Base-by-base conservation (phyloP, 2,888 invertebrate species). In the Torymus aiolomorphi region DNA sequence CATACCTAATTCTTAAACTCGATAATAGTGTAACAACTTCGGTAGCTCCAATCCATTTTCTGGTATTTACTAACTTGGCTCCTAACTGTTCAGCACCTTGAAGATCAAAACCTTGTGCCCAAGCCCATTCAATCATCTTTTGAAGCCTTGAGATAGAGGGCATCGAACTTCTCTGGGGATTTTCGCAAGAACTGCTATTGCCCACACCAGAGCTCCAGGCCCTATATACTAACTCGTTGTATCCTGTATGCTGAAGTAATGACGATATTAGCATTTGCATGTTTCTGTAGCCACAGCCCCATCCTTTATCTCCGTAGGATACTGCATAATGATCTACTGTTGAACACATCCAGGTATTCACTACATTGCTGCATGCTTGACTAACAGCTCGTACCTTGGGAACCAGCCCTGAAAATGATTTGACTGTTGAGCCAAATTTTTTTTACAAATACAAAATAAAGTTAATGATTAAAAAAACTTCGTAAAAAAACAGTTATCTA, bases 41-140 rank as follows among this genome's bases (percentile, higher is more conserved):
- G 8, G 97, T 97, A 1, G 97, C 97, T 5, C 97, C 97, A 84
- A 97, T 97, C 97, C 97, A 97, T 89, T 97, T 97, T 81, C 96
- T 92, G 0, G 97, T 97, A 89, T 97, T 96, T 84, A 94, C 94
- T 24, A 97, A 90, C 84, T 94, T 94, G 51, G 95, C 95, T 13
- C 96, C 96, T 2, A 97, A 91, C 89, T 97, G 97, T 86, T 96
- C 96, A 18, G 95, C 95, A 31, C 97, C 97, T 93, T 96, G 92
- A 59, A 94, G 92, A 88, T 96, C 96, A 88, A 96, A 96, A 20
- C 96, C 96, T 86, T 94, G 93, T 42, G 94, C 92, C 96, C 96
- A 96, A 0, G 96, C 96, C 84, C 94, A 93, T 87, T 97, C 97
- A 24, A 97, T 96, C 84, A 96, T 93, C 82, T 94, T 93, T 90